These are phyloP conservation scores for Achlya flavicornis DNA, from an alignment of 2,888 invertebrate genomes.

Conservation along the genomic window DNA sequence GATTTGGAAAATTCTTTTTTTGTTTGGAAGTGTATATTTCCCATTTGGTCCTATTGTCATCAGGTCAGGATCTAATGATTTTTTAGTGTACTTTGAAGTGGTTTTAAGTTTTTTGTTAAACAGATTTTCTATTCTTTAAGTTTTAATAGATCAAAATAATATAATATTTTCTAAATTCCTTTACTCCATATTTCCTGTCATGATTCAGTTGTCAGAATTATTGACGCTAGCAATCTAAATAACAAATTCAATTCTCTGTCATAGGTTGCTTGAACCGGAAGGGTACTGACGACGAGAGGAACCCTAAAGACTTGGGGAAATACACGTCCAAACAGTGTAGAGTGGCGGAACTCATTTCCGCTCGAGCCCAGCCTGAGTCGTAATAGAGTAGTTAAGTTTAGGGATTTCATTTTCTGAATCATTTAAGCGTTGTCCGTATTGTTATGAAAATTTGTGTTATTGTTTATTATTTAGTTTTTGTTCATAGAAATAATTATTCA, in stretches of 20 bases:
- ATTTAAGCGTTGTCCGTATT: constrained; percentile 22
- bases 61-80: too few species aligned
- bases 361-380: constrained; percentile 21
- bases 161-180: background rate
- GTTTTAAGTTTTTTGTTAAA: too few species aligned
- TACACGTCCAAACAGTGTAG: constrained; percentile 34
- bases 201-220: background rate
- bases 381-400: constrained; percentile 32
- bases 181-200: background rate
- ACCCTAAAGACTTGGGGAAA: constrained; percentile 24
- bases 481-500: too few species aligned
- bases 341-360: constrained; percentile 44
- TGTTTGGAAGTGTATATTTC: too few species aligned
- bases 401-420: constrained; percentile 39
- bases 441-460: background rate
- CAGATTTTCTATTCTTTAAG: too few species aligned
- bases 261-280: background rate
- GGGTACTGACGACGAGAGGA: constrained; percentile 2
- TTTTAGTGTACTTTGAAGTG: too few species aligned
- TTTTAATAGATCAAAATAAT: too few species aligned
- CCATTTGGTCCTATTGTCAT: too few species aligned
- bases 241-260: constrained; percentile 1
- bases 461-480: background rate
- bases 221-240: background rate
- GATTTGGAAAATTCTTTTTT: too few species aligned